Evolutionary conservation across 2,888 invertebrate genomes (phyloP), one percentile per base, ranked within the genome.

Genomic region (Tuta absoluta): DNA sequence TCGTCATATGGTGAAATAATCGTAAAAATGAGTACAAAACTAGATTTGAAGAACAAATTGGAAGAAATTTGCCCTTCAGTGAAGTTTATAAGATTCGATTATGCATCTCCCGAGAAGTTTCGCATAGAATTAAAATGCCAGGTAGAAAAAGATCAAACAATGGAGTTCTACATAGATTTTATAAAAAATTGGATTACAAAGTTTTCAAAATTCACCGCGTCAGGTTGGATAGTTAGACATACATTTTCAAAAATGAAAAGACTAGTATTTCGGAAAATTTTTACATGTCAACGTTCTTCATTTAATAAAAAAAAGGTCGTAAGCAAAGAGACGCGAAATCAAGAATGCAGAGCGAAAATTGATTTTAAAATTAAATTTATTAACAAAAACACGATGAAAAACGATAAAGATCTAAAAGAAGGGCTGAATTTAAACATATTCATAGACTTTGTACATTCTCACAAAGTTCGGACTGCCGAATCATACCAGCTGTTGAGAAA

Each of bases 141-240:
- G 19, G 69, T 74, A 8, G 73, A 73, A 2, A 63, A 64, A 11
- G 67, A 74, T 3, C 65, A 68, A 11, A 51, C 62, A 0, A 7
- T 51, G 2, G 67, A 71, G 2, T 70, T 68, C 49, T 79, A 77
- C 71, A 74, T 66, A 48, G 45, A 70, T 2, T 76, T 73, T 62
- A 56, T 67, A 0, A 67, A 62, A 7, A 64, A 72, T 23, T 82
- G 81, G 81, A 71, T 81, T 0, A 65, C 57, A 2, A 77, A 75
- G 49, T 81, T 82, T 61, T 72, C 75, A 0, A 71, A 65, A 45
- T 81, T 77, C 63, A 81, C 81, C 0, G 69, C 74, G n/a, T 78
- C 76, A 0, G 69, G 66, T 0, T 78, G 78, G 82, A 77, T 76
- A 19, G 77, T 79, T 1, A 64, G 71, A 48, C 61, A 58, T 21